phyloP scores from a whole-genome alignment of 2,113 vertebrate genomes.

The Dromaius novaehollandiae region DNA sequence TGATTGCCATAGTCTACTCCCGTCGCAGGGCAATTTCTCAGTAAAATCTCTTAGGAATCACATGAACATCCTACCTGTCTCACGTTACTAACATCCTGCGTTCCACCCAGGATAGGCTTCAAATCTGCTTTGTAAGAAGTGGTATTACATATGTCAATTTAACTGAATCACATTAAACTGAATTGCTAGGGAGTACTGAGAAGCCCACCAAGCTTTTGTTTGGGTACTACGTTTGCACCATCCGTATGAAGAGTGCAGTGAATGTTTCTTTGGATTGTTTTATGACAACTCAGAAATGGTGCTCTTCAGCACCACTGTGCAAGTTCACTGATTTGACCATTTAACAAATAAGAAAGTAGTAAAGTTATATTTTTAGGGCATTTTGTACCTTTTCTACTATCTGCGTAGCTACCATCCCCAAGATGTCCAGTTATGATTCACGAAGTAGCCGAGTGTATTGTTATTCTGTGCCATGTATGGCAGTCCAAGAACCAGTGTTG shows the following conservation, averaged over 20 bases:
- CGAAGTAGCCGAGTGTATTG: not conserved
- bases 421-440: not conserved
- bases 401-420: not conserved
- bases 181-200: not conserved
- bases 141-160: not conserved
- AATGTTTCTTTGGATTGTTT: not conserved
- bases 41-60: not conserved
- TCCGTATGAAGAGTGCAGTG: not conserved
- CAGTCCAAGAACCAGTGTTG: not conserved
- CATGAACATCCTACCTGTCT: not conserved
- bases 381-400: not conserved
- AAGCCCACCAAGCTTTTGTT: not conserved
- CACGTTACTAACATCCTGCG: accelerated
- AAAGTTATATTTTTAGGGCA: not conserved
- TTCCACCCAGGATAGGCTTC: not conserved
- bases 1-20: not conserved
- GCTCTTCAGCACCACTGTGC: not conserved
- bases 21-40: not conserved
- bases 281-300: not conserved
- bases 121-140: not conserved
- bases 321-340: not conserved
- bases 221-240: not conserved
- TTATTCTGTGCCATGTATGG: not conserved
- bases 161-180: not conserved
- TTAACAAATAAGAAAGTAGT: not conserved